Conservation (phyloP, 2,888 invertebrate genomes). For the Eupithecia abbreviata region DNA sequence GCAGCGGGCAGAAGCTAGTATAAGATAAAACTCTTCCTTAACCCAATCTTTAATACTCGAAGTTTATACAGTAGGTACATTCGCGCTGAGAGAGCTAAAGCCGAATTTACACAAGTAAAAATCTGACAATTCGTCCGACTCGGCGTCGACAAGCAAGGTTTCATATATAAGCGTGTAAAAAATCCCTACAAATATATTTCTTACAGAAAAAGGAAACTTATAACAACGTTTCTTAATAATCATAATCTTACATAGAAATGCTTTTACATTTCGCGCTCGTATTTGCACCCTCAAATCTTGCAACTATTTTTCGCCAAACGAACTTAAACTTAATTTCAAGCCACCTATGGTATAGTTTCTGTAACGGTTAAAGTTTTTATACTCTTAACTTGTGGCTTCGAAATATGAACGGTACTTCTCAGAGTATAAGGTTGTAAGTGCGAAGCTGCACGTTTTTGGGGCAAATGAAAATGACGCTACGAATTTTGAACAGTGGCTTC, state of each 20-base stretch:
- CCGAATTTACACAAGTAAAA: too few relatives aligned
- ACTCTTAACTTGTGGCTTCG: not conserved
- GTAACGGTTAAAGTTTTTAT: not conserved
- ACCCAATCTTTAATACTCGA: too few relatives aligned
- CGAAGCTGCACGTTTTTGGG: not conserved
- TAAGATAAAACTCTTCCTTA: not conserved
- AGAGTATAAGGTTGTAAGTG: not conserved
- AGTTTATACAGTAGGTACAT: too few relatives aligned
- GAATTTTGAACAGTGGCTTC: constrained; percentile 16
- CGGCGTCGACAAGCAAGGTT: not conserved
- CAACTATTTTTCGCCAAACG: constrained; percentile 16
- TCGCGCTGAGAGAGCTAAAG: too few relatives aligned
- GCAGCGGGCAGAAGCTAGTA: not conserved
- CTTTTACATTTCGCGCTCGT: constrained; percentile 75
- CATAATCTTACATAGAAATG: constrained; percentile 83
- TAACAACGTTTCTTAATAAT: constrained; percentile 69
- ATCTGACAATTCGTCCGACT: not conserved
- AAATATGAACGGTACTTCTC: not conserved
- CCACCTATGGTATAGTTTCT: not conserved
- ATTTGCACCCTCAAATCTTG: constrained; percentile 68
- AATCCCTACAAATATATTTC: constrained; percentile 60
- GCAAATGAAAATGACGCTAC: not conserved
- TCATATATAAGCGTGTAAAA: constrained; percentile 41
- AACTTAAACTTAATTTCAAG: constrained; percentile 50
- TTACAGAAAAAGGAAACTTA: constrained; percentile 59